Evolutionary conservation across 2,113 vertebrate genomes (phyloP).

Genomic region (Rallus limicola): DNA sequence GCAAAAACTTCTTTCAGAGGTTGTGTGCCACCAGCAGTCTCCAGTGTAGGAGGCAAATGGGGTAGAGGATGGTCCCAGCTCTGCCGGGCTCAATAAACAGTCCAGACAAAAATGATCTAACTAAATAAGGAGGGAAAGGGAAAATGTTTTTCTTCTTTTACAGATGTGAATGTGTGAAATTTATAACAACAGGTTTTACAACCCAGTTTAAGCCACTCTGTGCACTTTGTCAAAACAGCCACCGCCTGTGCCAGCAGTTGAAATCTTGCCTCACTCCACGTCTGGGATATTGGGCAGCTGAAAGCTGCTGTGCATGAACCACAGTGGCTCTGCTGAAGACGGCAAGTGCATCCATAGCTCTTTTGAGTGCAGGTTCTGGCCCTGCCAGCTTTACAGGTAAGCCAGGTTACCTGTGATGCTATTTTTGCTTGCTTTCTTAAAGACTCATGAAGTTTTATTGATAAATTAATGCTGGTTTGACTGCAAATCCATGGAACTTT

Average conservation of each 20-base stretch:
- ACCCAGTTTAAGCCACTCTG: neutral
- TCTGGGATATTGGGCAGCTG: neutral
- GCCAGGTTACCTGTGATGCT: neutral
- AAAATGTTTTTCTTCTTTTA: neutral
- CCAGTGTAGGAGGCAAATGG: neutral
- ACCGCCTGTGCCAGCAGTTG: neutral
- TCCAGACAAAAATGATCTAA: neutral
- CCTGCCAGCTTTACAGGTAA: neutral
- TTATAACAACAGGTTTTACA: neutral
- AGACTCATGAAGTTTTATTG: neutral
- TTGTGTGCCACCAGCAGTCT: neutral
- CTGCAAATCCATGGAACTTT: slow-evolving; percentile 46
- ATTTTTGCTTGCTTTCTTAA: neutral
- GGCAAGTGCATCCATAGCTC: neutral
- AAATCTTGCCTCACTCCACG: accelerated
- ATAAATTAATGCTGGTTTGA: slow-evolving; percentile 27
- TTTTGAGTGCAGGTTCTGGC: neutral
- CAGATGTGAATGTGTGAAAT: neutral
- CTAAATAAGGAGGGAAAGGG: neutral
- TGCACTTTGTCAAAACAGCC: neutral
- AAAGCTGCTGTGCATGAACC: neutral
- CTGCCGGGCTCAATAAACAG: neutral
- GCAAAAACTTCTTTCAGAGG: neutral
- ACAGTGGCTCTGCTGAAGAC: neutral
- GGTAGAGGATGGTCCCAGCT: neutral